A percentile compares a stretch with the other conserved stretches of the same genome.
Evolutionary conservation across 2,888 invertebrate species (phyloP).

Genomic region (Nemotelus pantherinus): DNA sequence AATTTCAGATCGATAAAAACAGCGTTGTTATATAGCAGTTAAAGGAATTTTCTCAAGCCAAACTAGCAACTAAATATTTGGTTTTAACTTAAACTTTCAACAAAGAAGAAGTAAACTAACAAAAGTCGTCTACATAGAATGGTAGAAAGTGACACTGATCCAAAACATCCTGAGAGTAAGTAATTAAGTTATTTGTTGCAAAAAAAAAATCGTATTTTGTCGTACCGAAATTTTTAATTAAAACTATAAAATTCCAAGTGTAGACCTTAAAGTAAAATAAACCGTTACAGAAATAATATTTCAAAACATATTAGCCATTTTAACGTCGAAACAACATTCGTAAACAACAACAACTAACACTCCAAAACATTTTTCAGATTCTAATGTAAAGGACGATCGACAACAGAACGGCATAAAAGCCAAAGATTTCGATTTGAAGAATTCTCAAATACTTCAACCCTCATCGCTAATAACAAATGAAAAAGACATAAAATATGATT

Average conservation of each 20-base stretch:
- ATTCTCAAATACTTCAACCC: conserved; percentile 58
- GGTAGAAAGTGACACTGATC: conserved; percentile 88
- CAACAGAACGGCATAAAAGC: conserved; percentile 80
- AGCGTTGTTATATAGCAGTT: conserved; percentile 44
- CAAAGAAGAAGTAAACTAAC: conserved; percentile 54
- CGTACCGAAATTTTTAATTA: too few species aligned
- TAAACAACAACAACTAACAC: too few species aligned
- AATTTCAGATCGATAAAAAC: conserved; percentile 43
- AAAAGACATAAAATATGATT: conserved; percentile 65
- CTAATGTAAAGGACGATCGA: conserved; percentile 88
- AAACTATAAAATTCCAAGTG: too few species aligned
- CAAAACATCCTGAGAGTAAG: conserved; percentile 81
- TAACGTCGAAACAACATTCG: too few species aligned
- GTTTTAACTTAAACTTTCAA: conserved; percentile 32
- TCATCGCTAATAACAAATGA: conserved; percentile 58
- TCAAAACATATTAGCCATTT: too few species aligned
- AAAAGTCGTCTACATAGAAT: conserved; percentile 78
- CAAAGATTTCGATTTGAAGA: conserved; percentile 70
- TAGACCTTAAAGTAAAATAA: too few species aligned
- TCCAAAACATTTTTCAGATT: conserved; percentile 67
- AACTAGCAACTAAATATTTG: not conserved
- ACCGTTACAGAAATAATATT: too few species aligned
- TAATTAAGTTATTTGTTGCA: conserved; percentile 53
- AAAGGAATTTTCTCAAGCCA: conserved; percentile 34
- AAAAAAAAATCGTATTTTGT: not conserved